These are phyloP conservation scores for Rattus norvegicus DNA, from an alignment of 2,113 vertebrate genomes.

Conservation along the genomic window DNA sequence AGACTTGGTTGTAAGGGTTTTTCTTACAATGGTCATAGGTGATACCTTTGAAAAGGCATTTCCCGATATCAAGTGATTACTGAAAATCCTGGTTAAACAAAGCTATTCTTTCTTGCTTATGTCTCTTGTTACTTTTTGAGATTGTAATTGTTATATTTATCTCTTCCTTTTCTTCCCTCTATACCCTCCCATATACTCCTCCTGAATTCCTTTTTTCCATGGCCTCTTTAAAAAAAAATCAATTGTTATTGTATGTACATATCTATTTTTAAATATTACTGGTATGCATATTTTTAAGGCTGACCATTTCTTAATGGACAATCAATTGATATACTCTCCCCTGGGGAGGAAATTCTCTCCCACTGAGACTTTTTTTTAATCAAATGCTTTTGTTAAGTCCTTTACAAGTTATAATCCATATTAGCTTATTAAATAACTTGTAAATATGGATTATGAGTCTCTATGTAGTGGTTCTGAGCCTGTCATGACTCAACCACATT, in stretches of 20 bases:
- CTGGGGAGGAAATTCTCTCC: neutral
- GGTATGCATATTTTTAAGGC: neutral
- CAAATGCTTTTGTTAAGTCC: neutral
- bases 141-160: neutral
- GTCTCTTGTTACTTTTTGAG: neutral
- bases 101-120: neutral
- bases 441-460: neutral
- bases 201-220: neutral
- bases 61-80: neutral
- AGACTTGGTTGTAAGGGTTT: neutral
- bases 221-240: neutral
- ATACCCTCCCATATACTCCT: neutral
- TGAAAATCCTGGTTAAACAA: constrained; percentile 20
- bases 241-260: neutral
- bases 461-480: neutral
- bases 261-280: neutral
- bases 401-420: too few relatives aligned
- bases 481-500: neutral
- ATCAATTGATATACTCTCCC: neutral
- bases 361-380: neutral
- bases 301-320: neutral
- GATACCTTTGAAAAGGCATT: neutral
- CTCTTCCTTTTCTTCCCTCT: neutral
- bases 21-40: neutral
- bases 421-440: too few relatives aligned